Evolutionary conservation across 2,797 vertebrate genomes (phyloP).

Genomic region (Australoheros facetus): DNA sequence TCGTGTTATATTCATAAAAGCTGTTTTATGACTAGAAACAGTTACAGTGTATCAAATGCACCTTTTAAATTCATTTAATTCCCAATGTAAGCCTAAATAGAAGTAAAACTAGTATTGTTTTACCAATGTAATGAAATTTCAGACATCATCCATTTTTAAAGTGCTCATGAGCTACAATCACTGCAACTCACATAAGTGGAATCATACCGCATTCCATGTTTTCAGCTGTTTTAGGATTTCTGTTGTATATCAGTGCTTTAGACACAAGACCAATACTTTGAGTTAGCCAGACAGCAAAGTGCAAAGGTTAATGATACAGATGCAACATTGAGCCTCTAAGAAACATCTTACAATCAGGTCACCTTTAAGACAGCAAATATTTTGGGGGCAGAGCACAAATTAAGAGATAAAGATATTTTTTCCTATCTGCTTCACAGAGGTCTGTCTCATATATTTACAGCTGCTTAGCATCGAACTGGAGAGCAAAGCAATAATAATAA

Average conservation of each 20-base stretch:
- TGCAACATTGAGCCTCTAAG: neutral
- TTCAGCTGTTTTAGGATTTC: neutral
- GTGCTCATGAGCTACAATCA: neutral
- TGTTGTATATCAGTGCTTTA: neutral
- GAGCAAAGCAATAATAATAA: conserved; percentile 4
- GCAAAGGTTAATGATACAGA: conserved; percentile 12
- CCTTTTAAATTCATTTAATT: too few relatives aligned
- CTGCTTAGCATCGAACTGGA: neutral
- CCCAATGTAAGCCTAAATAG: neutral
- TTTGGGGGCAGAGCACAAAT: neutral
- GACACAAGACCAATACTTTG: rapidly evolving
- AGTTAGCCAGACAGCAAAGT: neutral
- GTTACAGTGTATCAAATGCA: too few relatives aligned
- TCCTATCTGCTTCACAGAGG: neutral
- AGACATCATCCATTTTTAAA: too few relatives aligned
- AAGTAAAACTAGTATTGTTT: neutral
- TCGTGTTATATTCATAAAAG: neutral
- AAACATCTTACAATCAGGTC: neutral
- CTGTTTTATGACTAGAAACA: neutral
- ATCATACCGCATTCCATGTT: neutral
- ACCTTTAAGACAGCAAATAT: neutral
- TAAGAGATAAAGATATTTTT: neutral
- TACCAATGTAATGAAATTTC: neutral
- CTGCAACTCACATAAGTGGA: neutral
- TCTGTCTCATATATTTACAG: neutral